These are phyloP conservation scores for Slavum lentiscoides DNA, from an alignment of 2,888 invertebrate genomes.

Conservation along the genomic window DNA sequence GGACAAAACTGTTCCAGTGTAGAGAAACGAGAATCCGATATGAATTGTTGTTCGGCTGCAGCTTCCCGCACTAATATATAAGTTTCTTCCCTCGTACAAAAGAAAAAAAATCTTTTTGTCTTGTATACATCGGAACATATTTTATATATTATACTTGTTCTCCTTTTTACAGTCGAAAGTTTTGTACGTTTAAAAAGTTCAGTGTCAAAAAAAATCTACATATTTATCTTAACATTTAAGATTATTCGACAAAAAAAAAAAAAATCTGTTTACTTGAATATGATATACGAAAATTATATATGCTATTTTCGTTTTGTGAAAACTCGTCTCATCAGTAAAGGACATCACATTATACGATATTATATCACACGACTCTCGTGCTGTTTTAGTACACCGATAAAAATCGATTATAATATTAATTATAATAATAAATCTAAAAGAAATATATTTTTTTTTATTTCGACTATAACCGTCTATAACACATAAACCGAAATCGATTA, in stretches of 20 bases:
- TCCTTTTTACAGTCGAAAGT: background rate
- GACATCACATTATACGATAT: too few species aligned
- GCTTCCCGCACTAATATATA: constrained; percentile 8
- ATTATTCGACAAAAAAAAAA: background rate
- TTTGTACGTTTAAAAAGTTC: constrained; percentile 11
- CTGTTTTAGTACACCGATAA: too few species aligned
- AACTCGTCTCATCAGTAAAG: too few species aligned
- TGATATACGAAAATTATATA: too few species aligned
- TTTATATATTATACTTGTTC: background rate
- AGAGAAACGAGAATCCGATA: background rate
- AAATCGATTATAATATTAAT: too few species aligned
- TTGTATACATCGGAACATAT: constrained; percentile 8
- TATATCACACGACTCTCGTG: too few species aligned
- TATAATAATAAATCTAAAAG: too few species aligned
- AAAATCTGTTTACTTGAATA: background rate
- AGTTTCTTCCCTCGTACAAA: background rate
- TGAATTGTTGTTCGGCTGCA: constrained; percentile 23
- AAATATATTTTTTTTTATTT: too few species aligned
- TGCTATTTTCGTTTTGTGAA: too few species aligned
- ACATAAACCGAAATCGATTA: too few species aligned
- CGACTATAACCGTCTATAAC: too few species aligned
- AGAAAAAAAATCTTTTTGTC: constrained; percentile 15
- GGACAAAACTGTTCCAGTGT: background rate
- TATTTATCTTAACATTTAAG: constrained; percentile 9
- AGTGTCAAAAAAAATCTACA: background rate